Percentiles rank a stretch among this genome's conserved stretches.
These are phyloP conservation scores for Pterophyllum scalare DNA, from an alignment of 2,113 vertebrate genomes.

Conservation along the genomic window DNA sequence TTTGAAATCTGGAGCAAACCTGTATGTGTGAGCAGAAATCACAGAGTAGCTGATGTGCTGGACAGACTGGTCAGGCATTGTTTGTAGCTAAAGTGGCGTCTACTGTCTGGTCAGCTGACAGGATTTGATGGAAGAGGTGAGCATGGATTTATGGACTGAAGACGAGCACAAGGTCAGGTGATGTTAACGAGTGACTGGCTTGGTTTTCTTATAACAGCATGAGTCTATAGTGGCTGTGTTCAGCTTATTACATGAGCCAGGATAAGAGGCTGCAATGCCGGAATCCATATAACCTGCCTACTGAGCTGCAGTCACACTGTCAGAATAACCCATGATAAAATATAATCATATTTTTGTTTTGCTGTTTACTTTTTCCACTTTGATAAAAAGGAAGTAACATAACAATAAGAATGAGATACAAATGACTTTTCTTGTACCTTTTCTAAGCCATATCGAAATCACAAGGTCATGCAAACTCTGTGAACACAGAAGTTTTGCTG, in stretches of 20 bases:
- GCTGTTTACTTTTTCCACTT: not conserved
- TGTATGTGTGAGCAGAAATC: not conserved
- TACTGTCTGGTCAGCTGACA: slow-evolving; percentile 16
- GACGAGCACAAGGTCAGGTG: not conserved
- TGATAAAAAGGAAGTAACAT: rapidly evolving
- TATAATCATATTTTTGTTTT: not conserved
- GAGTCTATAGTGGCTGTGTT: not conserved
- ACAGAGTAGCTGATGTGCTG: slow-evolving; percentile 21
- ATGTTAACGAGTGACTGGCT: not conserved
- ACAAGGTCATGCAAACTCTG: not conserved
- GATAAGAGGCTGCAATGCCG: too few species aligned
- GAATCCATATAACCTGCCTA: not conserved
- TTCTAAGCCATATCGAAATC: not conserved
- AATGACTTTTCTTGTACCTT: not conserved
- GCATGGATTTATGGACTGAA: not conserved
- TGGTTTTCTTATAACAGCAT: not conserved
- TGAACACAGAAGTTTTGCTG: not conserved
- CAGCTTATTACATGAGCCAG: not conserved
- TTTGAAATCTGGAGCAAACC: not conserved
- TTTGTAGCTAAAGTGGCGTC: not conserved
- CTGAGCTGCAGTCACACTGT: not conserved
- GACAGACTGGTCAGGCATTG: not conserved
- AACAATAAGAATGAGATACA: not conserved
- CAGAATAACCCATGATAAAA: not conserved
- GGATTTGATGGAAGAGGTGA: not conserved